Base-by-base conservation (phyloP, 2,797 vertebrate species). In the Pseudochirops corinnae region DNA sequence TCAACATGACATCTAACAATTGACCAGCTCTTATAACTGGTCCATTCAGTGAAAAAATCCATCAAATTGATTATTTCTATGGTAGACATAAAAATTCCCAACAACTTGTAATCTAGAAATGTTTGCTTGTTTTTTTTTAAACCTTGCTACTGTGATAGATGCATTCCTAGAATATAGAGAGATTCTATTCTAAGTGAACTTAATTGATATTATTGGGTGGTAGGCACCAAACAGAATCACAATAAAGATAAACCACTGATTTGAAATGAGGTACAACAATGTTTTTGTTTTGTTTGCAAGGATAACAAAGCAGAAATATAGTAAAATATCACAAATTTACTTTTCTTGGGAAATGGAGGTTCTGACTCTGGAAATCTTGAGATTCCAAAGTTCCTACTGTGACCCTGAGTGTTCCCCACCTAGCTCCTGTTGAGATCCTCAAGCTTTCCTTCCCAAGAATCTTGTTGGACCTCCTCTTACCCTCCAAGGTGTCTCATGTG, bases 291-390 rank as follows among this genome's bases (percentile, higher is more conserved):
- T 94, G 96, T 97, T 97, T 97, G 92, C 82, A 94, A 95, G 95
- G 74, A 95, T 97, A 98, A 98, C 97, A 97, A 97, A 95, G 97
- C 96, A 95, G 98, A 97, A 98, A 97, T 93, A 58, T 94, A 91
- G 95, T 1, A 82, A 96, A 62, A 90, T 94, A 57, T 90, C 57
- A 95, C 94, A 95, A 97, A 91, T 96, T 93, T 97, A 95, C 92
- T 94, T 94, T 91, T 94, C 95, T 97, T 97, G 97, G 97, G 95
- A 95, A 92, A 62, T 5, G 94, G 91, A 94, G 93, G 67, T 90
- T 96, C 96, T 56, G 90, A 95, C 92, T 74, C 91, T 92, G 96
- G 93, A 95, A 95, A 94, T 97, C 92, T 97, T 97, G 97, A 97
- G 97, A 96, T 97, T 93, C 67, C 93, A 94, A 57, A 90, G 26